Base-by-base conservation (phyloP, 2,888 invertebrate species). In the Venusia cambrica region DNA sequence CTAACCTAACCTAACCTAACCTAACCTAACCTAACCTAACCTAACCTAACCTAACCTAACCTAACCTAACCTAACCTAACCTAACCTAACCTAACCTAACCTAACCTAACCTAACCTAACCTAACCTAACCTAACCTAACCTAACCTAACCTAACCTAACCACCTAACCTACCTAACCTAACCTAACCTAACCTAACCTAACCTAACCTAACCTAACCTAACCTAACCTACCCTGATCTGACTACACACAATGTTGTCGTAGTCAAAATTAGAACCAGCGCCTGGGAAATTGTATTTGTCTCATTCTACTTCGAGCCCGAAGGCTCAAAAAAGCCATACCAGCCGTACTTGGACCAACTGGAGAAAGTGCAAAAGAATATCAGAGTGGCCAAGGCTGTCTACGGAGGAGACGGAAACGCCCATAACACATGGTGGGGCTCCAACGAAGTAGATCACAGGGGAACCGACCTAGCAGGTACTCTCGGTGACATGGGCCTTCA, bases 211-310 rank as follows among this genome's bases (percentile, higher is more conserved):
- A 48, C 45, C 45, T 46, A 46, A 45, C 45, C 45, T 44, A 45
- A 49, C 43, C 45, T 45, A 46, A 46, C 48, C 43, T 44, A 48
- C 43, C 47, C 43, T 44, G 44, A 48, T 45, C 48, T 42, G 42
- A 48, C 48, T 45, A 43, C 45, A 48, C 48, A 45, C 43, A 48
- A 45, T 45, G 40, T 45, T 47, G 47, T 47, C 47, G 47, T 47
- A 50, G 47, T 47, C 47, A 43, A 50, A 50, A 45, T 45, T 45
- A 50, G 47, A n/a, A n/a, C n/a, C n/a, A n/a, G n/a, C n/a, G n/a
- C n/a, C n/a, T n/a, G n/a, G n/a, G n/a, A n/a, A n/a, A n/a, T n/a
- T n/a, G n/a, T n/a, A n/a, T n/a, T n/a, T n/a, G n/a, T n/a, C n/a
- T n/a, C n/a, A n/a, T n/a, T n/a, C n/a, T n/a, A n/a, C n/a, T n/a